Conservation (phyloP, 1,140 invertebrate species). For the Zaprionus taronus region DNA sequence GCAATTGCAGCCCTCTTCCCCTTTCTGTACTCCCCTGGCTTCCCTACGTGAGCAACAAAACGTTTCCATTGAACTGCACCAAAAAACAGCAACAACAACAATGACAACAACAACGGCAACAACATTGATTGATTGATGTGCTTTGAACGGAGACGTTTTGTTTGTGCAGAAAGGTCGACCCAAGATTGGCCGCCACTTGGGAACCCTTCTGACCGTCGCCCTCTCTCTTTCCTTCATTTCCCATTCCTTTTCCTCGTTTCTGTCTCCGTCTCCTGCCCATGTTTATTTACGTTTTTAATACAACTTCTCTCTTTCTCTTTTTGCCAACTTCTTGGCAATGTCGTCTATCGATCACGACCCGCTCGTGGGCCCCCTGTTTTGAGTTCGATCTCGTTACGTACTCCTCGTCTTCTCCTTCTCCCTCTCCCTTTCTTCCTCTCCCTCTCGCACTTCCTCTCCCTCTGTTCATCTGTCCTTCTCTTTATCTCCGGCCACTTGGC, state of each 20-base stretch:
- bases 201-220: slow-evolving; percentile 25
- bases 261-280: not conserved
- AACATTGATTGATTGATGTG: slow-evolving; percentile 77
- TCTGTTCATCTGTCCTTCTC: slow-evolving; percentile 20
- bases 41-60: slow-evolving; percentile 32
- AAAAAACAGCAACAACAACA: slow-evolving; percentile 35
- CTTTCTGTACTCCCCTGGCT: not conserved
- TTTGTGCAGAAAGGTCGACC: slow-evolving; percentile 68
- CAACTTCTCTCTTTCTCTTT: not conserved
- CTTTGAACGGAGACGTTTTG: slow-evolving; percentile 47
- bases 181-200: slow-evolving; percentile 36
- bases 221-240: not conserved
- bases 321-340: slow-evolving; percentile 3
- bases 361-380: not conserved
- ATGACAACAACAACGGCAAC: slow-evolving; percentile 27
- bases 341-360: slow-evolving; percentile 59
- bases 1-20: slow-evolving; percentile 63
- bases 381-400: slow-evolving; percentile 20
- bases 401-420: not conserved
- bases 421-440: slow-evolving; percentile 8
- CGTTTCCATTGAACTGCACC: slow-evolving; percentile 72
- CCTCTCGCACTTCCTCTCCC: slow-evolving; percentile 23
- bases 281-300: slow-evolving; percentile 5
- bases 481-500: slow-evolving; percentile 36
- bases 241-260: slow-evolving; percentile 16